Evolutionary conservation across 2,888 invertebrate species (phyloP).

Genomic region (Heliconius erato): DNA sequence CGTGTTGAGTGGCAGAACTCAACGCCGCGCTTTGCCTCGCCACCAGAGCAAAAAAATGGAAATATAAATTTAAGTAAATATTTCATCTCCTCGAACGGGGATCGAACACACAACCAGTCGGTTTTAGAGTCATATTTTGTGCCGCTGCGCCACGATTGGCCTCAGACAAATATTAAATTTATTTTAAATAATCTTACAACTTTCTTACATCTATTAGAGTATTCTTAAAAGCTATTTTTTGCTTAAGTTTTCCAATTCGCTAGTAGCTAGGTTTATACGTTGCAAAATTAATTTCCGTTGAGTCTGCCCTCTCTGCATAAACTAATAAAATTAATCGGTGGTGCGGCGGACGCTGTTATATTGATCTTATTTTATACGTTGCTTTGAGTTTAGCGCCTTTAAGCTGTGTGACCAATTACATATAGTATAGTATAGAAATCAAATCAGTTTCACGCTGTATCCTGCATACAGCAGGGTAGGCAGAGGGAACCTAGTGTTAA

Average conservation of each 20-base stretch:
- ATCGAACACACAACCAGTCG: no score
- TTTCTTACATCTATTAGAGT: background rate
- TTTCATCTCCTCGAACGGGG: no score
- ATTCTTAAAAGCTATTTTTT: constrained; percentile 1
- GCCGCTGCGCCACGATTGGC: no score
- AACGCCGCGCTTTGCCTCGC: no score
- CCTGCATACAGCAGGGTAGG: no score
- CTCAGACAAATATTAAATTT: background rate
- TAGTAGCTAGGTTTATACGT: constrained; percentile 18
- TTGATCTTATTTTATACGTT: constrained; percentile 25
- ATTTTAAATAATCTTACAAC: background rate
- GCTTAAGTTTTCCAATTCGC: background rate
- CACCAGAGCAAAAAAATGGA: no score
- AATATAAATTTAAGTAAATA: no score
- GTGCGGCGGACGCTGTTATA: constrained; percentile 23
- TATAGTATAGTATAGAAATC: no score
- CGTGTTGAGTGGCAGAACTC: no score
- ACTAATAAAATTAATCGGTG: constrained; percentile 39
- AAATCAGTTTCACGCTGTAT: no score
- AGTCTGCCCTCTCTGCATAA: constrained; percentile 31
- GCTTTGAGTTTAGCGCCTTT: background rate
- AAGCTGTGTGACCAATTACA: background rate
- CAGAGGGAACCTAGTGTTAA: no score
- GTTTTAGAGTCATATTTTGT: no score
- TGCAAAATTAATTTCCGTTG: constrained; percentile 44